Conservation (phyloP, 2,113 vertebrate genomes). For the Ailurus styani region DNA sequence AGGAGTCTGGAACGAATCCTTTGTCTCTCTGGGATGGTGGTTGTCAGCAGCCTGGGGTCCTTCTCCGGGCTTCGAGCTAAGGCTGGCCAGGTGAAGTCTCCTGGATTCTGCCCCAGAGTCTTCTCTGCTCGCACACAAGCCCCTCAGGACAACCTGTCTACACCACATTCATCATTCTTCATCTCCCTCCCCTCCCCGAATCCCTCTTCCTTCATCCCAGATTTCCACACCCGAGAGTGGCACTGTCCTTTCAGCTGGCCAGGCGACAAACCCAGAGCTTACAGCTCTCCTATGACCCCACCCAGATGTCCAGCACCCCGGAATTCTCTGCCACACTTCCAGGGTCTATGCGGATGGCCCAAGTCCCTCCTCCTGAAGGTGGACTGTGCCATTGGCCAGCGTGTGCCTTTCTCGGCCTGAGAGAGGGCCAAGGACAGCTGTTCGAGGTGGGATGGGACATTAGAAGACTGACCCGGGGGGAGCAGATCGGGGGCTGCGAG, state of each 20-base stretch:
- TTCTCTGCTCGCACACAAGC: neutral
- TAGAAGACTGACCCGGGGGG: neutral
- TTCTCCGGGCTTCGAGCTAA: neutral
- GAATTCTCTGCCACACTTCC: neutral
- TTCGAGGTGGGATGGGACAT: neutral
- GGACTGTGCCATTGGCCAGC: fast-evolving
- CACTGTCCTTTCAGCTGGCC: neutral
- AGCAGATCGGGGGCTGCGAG: neutral
- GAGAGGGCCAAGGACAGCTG: neutral
- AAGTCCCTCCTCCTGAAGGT: neutral
- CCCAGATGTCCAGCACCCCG: neutral
- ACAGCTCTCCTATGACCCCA: neutral
- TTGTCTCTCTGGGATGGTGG: neutral
- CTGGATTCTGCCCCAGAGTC: fast-evolving
- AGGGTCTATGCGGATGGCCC: too few relatives aligned
- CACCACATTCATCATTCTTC: neutral
- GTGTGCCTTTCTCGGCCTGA: fast-evolving
- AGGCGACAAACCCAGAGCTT: neutral
- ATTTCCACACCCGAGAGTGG: too few relatives aligned
- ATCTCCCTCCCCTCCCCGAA: fast-evolving
- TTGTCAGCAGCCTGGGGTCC: too few relatives aligned
- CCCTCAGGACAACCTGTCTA: neutral
- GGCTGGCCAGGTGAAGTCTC: neutral
- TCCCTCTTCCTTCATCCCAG: neutral
- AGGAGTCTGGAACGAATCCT: neutral